Conservation (phyloP, 2,797 vertebrate genomes). For the Otus scops region DNA sequence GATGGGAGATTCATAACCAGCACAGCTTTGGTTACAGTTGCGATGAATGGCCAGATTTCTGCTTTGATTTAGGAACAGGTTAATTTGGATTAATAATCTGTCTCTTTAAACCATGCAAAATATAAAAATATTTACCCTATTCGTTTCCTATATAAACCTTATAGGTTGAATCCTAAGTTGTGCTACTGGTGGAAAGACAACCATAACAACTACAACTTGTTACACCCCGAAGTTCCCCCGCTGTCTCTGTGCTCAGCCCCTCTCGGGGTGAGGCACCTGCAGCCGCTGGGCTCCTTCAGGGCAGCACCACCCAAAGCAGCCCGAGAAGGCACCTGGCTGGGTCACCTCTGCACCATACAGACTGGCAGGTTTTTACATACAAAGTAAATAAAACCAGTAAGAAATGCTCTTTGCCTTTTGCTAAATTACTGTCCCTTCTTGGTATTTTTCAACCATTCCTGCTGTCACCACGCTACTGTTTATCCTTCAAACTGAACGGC, state of each 20-base stretch:
- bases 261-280: not conserved
- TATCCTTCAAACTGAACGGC: not conserved
- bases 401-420: not conserved
- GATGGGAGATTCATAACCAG: not conserved
- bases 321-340: not conserved
- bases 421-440: not conserved
- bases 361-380: not conserved
- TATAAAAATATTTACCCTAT: not conserved
- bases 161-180: not conserved
- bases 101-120: not conserved
- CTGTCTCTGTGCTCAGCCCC: not conserved
- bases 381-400: not conserved
- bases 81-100: not conserved
- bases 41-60: not conserved
- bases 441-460: not conserved
- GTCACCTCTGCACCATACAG: accelerated
- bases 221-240: accelerated
- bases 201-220: not conserved
- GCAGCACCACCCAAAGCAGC: not conserved
- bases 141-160: not conserved
- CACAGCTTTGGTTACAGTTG: not conserved
- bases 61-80: not conserved
- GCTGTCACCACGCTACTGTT: not conserved
- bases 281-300: not conserved
- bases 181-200: not conserved